Conservation (phyloP, 2,888 invertebrate genomes). For the Scotopteryx bipunctaria region DNA sequence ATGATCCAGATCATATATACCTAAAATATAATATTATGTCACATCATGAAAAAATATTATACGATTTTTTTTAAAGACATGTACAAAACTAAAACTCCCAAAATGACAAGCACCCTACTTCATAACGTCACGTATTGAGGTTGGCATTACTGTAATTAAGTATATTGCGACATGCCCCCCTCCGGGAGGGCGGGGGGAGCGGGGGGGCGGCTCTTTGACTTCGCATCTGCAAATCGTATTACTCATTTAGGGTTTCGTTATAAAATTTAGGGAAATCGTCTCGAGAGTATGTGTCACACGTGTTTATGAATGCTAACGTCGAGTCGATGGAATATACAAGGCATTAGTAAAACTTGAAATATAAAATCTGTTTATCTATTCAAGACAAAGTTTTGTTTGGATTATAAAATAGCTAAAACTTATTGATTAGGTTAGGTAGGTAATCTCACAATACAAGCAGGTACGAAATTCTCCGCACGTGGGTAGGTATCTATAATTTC, state of each 20-base stretch:
- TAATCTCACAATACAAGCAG: constrained; percentile 10
- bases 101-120: constrained; percentile 44
- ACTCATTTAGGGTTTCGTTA: constrained; percentile 54
- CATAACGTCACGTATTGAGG: constrained; percentile 65
- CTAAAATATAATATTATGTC: too few relatives aligned
- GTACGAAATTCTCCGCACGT: constrained; percentile 13
- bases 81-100: constrained; percentile 14
- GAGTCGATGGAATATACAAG: too few relatives aligned
- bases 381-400: too few relatives aligned
- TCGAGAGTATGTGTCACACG: constrained; percentile 4
- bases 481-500: constrained; percentile 22
- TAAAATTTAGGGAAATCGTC: constrained; percentile 42
- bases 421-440: too few relatives aligned
- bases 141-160: constrained; percentile 75
- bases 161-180: constrained; percentile 70
- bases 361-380: too few relatives aligned
- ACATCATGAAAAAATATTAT: too few relatives aligned
- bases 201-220: constrained; percentile 64
- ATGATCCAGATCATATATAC: too few relatives aligned
- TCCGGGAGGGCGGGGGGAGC: constrained; percentile 29
- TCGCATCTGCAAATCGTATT: constrained; percentile 71
- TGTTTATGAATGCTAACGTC: neutral
- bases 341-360: too few relatives aligned
- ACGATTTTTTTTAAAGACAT: too few relatives aligned
- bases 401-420: too few relatives aligned